Percentiles rank a stretch among this genome's conserved stretches.
These are phyloP conservation scores for Paguma larvata DNA, from an alignment of 2,797 vertebrate species.

Conservation along the genomic window DNA sequence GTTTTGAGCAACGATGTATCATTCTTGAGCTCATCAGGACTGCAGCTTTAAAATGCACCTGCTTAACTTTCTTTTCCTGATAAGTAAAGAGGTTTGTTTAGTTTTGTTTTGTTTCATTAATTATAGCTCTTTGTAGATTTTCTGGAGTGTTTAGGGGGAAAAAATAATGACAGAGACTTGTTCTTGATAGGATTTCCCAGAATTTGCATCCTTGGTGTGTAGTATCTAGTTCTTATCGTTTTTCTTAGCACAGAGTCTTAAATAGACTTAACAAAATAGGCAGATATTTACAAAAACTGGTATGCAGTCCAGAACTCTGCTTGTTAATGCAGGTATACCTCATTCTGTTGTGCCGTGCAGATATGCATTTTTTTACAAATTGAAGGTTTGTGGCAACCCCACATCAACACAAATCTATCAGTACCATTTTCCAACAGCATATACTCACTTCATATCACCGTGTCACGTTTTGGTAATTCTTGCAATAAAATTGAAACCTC, in stretches of 20 bases:
- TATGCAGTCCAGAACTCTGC: neutral
- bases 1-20: constrained; percentile 42
- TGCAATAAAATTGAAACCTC: neutral
- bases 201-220: neutral
- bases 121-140: constrained; percentile 47
- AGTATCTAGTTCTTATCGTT: neutral
- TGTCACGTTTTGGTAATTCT: neutral
- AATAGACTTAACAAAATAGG: constrained; percentile 24
- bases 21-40: neutral
- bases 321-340: neutral
- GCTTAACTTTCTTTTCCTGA: constrained; percentile 26
- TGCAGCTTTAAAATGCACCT: neutral
- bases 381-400: neutral
- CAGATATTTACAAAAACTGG: neutral
- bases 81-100: neutral
- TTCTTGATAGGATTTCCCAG: neutral
- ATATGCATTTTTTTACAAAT: neutral
- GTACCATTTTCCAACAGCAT: neutral
- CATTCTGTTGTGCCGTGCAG: neutral
- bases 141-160: neutral
- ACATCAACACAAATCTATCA: neutral
- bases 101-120: neutral
- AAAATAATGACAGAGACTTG: neutral
- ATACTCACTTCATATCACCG: neutral
- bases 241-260: constrained; percentile 19